Percentiles rank a stretch among this genome's conserved stretches.
phyloP scores from a whole-genome alignment of 92 coral and sea anemone species.

The Epizoanthus illoricatus region DNA sequence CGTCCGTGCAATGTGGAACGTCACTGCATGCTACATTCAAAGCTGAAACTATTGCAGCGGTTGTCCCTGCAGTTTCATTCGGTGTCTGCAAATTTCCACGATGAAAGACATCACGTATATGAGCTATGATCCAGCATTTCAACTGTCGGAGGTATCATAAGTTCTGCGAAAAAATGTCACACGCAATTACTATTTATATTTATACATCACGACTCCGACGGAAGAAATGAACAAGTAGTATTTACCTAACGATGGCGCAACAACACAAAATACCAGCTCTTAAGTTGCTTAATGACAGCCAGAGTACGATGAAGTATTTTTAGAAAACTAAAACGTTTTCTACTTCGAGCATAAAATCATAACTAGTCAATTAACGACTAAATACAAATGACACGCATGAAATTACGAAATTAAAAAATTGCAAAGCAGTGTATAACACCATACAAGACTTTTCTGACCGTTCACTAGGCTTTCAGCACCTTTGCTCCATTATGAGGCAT shows the following conservation, averaged over 20 bases:
- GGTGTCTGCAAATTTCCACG: background rate
- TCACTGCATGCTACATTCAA: background rate
- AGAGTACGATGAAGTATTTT: no score
- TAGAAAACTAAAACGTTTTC: no score
- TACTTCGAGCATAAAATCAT: no score
- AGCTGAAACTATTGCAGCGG: background rate
- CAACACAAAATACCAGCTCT: no score
- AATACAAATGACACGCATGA: no score
- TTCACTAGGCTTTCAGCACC: background rate
- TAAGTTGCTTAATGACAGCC: no score
- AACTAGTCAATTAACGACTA: no score
- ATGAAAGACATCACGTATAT: slow-evolving; percentile 6
- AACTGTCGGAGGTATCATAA: background rate
- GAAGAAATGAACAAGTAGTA: background rate
- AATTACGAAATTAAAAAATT: no score
- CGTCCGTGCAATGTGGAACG: no score
- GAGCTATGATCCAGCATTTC: slow-evolving; percentile 20
- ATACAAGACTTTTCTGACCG: background rate
- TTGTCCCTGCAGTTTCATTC: slow-evolving; percentile 9
- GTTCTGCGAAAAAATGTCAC: background rate
- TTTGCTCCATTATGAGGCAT: background rate
- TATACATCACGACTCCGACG: background rate
- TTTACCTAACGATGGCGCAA: no score
- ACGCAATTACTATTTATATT: background rate
- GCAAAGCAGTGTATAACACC: no score